phyloP scores from a whole-genome alignment of 2,113 vertebrate genomes.

The Candoia aspera region DNA sequence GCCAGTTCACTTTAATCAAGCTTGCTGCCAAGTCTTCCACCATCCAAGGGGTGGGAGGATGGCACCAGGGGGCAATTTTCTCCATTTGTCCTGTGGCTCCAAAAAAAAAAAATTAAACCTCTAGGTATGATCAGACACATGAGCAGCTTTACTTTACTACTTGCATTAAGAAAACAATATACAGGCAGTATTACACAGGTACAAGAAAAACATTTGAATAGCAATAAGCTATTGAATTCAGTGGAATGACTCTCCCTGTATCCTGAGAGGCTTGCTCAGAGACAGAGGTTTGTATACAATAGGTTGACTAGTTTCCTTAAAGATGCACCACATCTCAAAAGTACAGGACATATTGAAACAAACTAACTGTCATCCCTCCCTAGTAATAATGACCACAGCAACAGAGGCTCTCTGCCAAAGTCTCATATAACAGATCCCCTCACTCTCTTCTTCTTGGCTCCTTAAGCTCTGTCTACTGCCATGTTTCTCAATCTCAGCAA shows the following conservation, averaged over 20 bases:
- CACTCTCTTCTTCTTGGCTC: not conserved
- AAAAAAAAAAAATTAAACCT: not conserved
- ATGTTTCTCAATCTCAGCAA: too few relatives aligned
- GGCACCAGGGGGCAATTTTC: not conserved
- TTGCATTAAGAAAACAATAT: not conserved
- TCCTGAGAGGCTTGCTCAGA: not conserved
- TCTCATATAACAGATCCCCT: not conserved
- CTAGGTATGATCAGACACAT: not conserved
- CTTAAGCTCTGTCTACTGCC: not conserved
- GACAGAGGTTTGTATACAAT: not conserved
- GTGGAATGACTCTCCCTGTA: not conserved
- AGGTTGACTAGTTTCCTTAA: not conserved
- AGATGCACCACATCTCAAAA: not conserved
- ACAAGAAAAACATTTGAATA: not conserved
- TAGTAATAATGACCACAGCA: not conserved
- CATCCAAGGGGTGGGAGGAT: not conserved
- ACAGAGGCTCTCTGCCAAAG: not conserved
- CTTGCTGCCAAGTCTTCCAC: not conserved
- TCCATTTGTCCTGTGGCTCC: not conserved
- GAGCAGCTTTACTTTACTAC: not conserved
- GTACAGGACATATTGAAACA: not conserved
- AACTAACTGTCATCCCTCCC: not conserved
- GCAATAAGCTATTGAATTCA: not conserved
- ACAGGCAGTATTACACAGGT: not conserved
- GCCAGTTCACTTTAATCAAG: not conserved